These are phyloP conservation scores for Campylomormyrus tamandua DNA, from an alignment of 2,113 vertebrate genomes.

Conservation along the genomic window DNA sequence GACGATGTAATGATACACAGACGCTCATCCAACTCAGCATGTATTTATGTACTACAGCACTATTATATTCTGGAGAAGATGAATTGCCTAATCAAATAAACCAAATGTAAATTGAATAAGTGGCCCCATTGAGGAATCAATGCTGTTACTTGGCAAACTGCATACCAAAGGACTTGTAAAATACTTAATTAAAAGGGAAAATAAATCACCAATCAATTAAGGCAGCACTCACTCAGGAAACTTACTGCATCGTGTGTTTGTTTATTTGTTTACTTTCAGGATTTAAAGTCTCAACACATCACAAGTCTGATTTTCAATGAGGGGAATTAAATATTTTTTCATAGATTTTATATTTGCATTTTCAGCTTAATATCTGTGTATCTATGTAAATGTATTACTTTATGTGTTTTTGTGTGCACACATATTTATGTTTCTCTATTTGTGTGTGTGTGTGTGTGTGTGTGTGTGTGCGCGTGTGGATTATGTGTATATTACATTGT, in stretches of 20 bases:
- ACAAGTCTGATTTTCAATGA: neutral
- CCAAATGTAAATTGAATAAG: neutral
- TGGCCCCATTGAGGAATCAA: neutral
- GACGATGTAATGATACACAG: neutral
- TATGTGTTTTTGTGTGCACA: neutral
- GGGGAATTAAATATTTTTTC: neutral
- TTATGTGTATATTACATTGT: neutral
- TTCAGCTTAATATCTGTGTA: neutral
- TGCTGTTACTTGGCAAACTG: neutral
- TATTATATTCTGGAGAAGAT: neutral
- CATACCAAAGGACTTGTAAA: constrained; percentile 9
- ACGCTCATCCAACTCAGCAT: neutral
- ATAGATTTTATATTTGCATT: neutral
- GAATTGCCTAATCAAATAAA: constrained; percentile 1
- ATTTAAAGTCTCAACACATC: neutral
- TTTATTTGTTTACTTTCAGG: neutral
- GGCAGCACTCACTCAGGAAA: neutral
- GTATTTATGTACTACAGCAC: neutral
- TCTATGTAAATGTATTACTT: neutral
- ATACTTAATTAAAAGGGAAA: constrained; percentile 7
- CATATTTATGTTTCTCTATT: neutral
- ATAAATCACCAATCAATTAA: neutral
- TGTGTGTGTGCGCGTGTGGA: neutral
- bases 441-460: neutral
- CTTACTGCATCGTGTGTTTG: neutral